Percentiles rank a stretch among this genome's conserved stretches.
phyloP scores from a whole-genome alignment of 2,797 vertebrate genomes.

The Danio kyathit region DNA sequence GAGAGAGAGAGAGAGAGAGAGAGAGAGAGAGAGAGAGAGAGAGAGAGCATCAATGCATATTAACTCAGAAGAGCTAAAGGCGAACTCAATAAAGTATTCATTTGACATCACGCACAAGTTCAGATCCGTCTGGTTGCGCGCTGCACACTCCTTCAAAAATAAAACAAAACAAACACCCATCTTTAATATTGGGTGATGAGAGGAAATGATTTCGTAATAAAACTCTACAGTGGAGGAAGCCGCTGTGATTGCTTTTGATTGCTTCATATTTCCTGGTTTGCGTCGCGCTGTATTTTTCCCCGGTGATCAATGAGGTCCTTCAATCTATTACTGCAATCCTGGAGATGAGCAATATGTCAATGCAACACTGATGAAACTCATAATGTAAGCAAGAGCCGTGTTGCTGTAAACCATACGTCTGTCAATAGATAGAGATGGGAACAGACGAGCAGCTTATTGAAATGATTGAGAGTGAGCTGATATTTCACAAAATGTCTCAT shows the following conservation, averaged over 20 bases:
- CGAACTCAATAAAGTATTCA: conserved; percentile 54
- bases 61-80: conserved; percentile 22
- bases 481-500: background rate
- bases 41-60: conserved; percentile 12
- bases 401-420: background rate
- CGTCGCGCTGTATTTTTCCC: background rate
- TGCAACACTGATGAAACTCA: conserved; percentile 16
- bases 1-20: background rate
- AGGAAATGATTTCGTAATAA: conserved; percentile 48
- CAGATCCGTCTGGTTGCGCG: conserved; percentile 9
- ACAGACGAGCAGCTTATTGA: background rate
- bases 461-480: background rate
- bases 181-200: conserved; percentile 5
- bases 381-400: background rate
- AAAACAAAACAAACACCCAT: conserved; percentile 23
- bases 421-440: background rate
- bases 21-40: background rate
- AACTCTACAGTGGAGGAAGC: conserved; percentile 17
- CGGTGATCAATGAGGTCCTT: conserved; percentile 4
- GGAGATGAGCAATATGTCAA: conserved; percentile 15
- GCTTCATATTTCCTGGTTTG: conserved; percentile 28
- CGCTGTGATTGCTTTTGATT: conserved; percentile 30
- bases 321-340: conserved; percentile 23
- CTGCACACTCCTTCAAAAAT: conserved; percentile 17
- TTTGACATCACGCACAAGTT: conserved; percentile 33